These are phyloP conservation scores for Batillaria attramentaria DNA, from an alignment of 1,140 invertebrate species.

Conservation along the genomic window DNA sequence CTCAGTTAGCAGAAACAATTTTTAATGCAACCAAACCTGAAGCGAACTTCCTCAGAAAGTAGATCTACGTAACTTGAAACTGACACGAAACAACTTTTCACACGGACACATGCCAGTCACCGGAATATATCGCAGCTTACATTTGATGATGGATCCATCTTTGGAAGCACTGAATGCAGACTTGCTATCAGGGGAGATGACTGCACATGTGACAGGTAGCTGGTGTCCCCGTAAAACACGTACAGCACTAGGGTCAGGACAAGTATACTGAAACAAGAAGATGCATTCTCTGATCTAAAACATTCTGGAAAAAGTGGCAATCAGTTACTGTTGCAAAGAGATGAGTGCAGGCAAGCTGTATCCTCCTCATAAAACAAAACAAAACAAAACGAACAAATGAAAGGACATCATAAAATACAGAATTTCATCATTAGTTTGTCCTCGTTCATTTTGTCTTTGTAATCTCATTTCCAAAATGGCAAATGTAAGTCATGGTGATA, in stretches of 20 bases:
- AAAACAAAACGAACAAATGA: no score
- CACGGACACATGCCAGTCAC: neutral
- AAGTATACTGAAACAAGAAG: conserved; percentile 52
- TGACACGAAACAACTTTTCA: neutral
- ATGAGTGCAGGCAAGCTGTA: no score
- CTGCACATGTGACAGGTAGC: conserved; percentile 86
- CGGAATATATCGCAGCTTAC: conserved; percentile 71
- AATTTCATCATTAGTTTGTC: no score
- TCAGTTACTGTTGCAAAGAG: no score
- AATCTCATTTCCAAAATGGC: no score
- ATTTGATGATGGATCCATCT: conserved; percentile 91
- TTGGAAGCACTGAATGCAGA: conserved; percentile 89
- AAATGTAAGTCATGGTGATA: no score
- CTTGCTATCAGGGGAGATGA: conserved; percentile 82
- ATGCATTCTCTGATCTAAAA: neutral
- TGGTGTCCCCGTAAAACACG: conserved; percentile 76
- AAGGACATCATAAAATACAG: no score
- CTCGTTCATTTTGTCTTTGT: no score
- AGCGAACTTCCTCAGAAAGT: neutral
- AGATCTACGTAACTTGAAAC: no score
- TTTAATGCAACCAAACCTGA: no score
- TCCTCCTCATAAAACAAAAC: no score
- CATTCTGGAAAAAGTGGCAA: no score
- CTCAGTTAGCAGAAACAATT: neutral
- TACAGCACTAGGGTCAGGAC: conserved; percentile 54